Conservation (phyloP, 2,113 vertebrate genomes). For the Sander vitreus region DNA sequence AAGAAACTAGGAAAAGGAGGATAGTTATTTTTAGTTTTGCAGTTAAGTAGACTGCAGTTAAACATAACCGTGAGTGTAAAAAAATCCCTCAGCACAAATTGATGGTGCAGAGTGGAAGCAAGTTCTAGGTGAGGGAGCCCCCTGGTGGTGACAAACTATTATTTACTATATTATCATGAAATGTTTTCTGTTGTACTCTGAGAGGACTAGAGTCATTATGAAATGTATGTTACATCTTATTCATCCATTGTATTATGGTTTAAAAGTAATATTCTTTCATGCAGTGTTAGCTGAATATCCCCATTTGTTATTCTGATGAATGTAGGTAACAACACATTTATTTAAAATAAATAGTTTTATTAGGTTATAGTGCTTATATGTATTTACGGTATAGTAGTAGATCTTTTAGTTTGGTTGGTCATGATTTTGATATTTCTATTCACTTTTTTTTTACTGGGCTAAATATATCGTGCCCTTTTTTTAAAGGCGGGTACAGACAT, state of each 20-base stretch:
- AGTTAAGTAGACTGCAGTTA: neutral
- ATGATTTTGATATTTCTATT: neutral
- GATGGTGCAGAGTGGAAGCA: neutral
- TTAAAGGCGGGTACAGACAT: neutral
- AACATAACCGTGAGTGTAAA: neutral
- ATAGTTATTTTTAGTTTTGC: neutral
- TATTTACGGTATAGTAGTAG: neutral
- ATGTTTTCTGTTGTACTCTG: neutral
- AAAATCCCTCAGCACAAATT: neutral
- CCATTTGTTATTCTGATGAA: neutral
- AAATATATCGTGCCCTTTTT: neutral
- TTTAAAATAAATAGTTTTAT: neutral
- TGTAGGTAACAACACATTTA: no score
- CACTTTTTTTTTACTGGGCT: neutral
- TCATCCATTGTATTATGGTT: neutral
- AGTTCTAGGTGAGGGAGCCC: conserved; percentile 7
- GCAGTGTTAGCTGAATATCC: no score
- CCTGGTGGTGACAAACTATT: conserved; percentile 41
- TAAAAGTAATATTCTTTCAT: neutral
- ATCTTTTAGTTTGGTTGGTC: neutral
- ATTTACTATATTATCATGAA: neutral
- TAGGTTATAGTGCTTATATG: neutral
- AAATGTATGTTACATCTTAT: neutral
- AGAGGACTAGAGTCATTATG: neutral
- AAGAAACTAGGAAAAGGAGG: neutral